Evolutionary conservation across 53 echinoderm and acorn worm genomes (phyloP).

Genomic region (Mesocentrotus franciscanus): DNA sequence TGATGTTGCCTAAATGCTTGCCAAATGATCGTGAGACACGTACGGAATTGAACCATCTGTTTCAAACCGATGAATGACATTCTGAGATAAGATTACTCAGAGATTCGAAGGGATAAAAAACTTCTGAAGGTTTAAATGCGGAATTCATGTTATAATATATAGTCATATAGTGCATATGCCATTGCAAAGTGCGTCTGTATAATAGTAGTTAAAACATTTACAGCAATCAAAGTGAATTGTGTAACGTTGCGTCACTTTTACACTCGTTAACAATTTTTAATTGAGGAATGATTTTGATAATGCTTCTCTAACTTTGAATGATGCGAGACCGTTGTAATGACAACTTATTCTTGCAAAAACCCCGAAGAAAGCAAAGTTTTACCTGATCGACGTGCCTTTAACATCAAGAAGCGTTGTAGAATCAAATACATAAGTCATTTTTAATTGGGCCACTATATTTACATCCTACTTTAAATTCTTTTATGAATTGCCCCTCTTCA

Average conservation of each 20-base stretch:
- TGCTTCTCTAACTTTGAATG: no score
- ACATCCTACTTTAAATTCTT: not conserved
- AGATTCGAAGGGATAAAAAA: not conserved
- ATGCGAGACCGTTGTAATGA: no score
- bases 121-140: not conserved
- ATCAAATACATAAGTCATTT: no score
- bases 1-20: not conserved
- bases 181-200: not conserved
- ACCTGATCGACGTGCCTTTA: no score
- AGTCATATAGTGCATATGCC: not conserved
- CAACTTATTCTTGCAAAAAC: no score
- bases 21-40: constrained; percentile 1
- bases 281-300: no score
- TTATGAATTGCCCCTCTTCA: not conserved
- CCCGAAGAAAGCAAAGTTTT: no score
- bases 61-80: not conserved
- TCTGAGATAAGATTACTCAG: constrained; percentile 5
- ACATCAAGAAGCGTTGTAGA: no score
- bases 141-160: not conserved
- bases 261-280: no score
- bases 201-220: no score
- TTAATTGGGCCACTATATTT: not conserved
- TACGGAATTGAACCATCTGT: constrained; percentile 32
- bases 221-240: no score
- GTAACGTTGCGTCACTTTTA: no score